phyloP scores from a whole-genome alignment of 2,888 invertebrate species.

The Pheosia tremula region DNA sequence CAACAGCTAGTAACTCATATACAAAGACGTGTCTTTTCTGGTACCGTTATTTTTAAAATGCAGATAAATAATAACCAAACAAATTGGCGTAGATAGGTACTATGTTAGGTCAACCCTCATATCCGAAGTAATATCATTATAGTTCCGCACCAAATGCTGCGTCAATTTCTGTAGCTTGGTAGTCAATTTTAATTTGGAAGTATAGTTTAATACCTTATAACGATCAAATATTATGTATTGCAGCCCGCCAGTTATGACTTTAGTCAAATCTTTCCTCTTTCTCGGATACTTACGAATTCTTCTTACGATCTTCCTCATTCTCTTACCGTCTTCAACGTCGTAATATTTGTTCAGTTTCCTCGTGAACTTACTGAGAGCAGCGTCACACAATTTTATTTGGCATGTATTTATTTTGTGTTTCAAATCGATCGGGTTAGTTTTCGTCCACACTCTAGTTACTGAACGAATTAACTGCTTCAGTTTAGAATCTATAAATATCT shows the following conservation, averaged over 20 bases:
- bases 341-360: slow-evolving; percentile 16
- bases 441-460: slow-evolving; percentile 1
- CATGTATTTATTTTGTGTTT: background rate
- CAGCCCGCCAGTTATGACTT: background rate
- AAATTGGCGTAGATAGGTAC: no score
- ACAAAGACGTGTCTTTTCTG: no score
- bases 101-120: background rate
- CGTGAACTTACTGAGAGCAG: background rate
- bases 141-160: background rate
- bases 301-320: slow-evolving; percentile 10
- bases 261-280: slow-evolving; percentile 1
- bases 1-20: no score
- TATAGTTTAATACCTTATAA: slow-evolving; percentile 4
- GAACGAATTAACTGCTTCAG: background rate
- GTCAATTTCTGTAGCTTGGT: background rate
- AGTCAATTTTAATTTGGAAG: background rate
- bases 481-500: background rate
- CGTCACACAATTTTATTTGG: background rate
- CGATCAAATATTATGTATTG: slow-evolving; percentile 1
- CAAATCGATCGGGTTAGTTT: background rate
- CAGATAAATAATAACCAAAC: no score
- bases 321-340: background rate
- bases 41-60: no score
- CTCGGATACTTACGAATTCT: slow-evolving; percentile 9
- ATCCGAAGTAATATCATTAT: background rate